These are phyloP conservation scores for Alligator mississippiensis DNA, from an alignment of 2,113 vertebrate species.

Conservation along the genomic window DNA sequence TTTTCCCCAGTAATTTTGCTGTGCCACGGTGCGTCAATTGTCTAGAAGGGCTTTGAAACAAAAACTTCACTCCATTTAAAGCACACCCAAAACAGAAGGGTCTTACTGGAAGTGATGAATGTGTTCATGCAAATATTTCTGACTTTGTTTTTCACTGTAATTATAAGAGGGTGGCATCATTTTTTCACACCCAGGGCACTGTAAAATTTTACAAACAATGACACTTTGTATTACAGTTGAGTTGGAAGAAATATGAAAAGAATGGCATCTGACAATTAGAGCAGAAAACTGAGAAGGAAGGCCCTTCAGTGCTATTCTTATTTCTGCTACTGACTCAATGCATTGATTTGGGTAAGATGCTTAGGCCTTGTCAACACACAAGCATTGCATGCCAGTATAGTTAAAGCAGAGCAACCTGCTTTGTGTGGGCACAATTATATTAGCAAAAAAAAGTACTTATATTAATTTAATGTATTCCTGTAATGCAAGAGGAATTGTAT, in stretches of 20 bases:
- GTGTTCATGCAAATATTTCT: background rate
- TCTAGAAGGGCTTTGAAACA: background rate
- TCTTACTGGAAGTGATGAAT: background rate
- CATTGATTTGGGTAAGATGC: slow-evolving; percentile 54
- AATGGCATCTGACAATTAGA: slow-evolving; percentile 1
- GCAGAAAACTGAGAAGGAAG: slow-evolving; percentile 40
- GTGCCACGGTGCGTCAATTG: background rate
- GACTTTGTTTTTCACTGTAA: slow-evolving; percentile 10
- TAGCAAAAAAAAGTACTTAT: slow-evolving; percentile 29
- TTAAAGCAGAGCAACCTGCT: slow-evolving; percentile 10
- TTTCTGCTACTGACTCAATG: slow-evolving; percentile 44
- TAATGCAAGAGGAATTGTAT: background rate
- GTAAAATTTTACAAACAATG: slow-evolving; percentile 51
- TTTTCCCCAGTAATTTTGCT: background rate
- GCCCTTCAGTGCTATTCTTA: slow-evolving; percentile 24
- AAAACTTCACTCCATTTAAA: background rate
- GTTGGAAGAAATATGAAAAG: slow-evolving; percentile 32
- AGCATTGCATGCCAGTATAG: slow-evolving; percentile 36
- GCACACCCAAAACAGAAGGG: background rate
- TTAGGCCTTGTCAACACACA: slow-evolving; percentile 50
- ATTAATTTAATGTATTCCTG: slow-evolving; percentile 20
- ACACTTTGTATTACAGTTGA: slow-evolving; percentile 42
- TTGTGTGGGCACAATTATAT: background rate
- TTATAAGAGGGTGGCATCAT: background rate
- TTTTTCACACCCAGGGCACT: background rate